phyloP scores from a whole-genome alignment of 2,113 vertebrate genomes.

The Parotia lawesii region DNA sequence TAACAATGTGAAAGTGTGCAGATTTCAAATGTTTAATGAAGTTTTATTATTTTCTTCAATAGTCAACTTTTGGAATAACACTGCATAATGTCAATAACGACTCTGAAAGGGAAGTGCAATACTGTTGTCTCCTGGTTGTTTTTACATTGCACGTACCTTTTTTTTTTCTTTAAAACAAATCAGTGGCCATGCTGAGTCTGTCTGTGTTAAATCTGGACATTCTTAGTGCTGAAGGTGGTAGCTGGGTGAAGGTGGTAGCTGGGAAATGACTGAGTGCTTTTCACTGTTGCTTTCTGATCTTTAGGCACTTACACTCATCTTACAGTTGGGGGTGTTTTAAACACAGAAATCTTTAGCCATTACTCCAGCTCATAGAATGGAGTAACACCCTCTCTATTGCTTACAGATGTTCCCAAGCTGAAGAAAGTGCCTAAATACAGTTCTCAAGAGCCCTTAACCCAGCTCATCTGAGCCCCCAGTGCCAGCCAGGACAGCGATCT shows the following conservation, averaged over 20 bases:
- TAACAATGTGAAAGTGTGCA: neutral
- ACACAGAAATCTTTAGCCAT: neutral
- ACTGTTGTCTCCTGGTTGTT: neutral
- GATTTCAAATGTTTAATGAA: neutral
- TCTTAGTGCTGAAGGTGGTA: neutral
- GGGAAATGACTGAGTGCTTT: neutral
- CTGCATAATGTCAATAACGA: neutral
- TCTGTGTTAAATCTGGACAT: neutral
- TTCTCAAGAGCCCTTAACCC: neutral
- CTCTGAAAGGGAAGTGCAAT: neutral
- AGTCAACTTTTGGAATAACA: neutral
- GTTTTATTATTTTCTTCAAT: neutral
- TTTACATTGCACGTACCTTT: neutral
- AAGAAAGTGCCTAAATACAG: neutral
- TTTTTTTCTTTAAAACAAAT: neutral
- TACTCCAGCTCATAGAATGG: neutral
- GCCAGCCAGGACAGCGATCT: neutral
- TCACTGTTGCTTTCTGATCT: neutral
- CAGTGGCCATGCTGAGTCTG: neutral
- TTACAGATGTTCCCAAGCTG: neutral
- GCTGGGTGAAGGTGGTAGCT: neutral
- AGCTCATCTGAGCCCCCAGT: neutral
- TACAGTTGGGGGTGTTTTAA: neutral
- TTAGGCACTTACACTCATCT: neutral
- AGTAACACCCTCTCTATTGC: neutral